Percentiles rank a stretch among this genome's conserved stretches.
Conservation (phyloP, 2,113 vertebrate genomes). For the Tilapia sparmanii region DNA sequence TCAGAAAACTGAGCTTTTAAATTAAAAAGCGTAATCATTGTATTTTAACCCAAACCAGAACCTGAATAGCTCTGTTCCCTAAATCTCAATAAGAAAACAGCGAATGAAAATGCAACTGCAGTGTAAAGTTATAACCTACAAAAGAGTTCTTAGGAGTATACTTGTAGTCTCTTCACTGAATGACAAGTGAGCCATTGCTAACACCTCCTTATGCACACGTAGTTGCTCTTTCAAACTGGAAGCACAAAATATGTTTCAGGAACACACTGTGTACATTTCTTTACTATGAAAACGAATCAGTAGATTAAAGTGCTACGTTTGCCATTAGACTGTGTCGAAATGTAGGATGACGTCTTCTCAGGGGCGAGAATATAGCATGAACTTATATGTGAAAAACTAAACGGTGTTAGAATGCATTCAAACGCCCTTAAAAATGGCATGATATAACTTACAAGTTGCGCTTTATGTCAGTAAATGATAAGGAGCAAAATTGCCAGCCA, state of each 20-base stretch:
- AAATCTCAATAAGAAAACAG: background rate
- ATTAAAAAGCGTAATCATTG: background rate
- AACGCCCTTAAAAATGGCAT: background rate
- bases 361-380: background rate
- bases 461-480: background rate
- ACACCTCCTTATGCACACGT: background rate
- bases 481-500: background rate
- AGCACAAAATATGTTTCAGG: background rate
- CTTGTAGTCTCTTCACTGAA: background rate
- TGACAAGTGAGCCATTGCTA: background rate
- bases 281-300: background rate
- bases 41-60: background rate
- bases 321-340: background rate
- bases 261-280: background rate
- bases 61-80: background rate
- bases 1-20: background rate
- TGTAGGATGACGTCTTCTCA: background rate
- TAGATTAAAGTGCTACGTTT: background rate
- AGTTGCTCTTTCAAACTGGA: background rate
- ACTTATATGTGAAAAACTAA: background rate
- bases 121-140: background rate
- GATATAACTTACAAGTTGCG: background rate
- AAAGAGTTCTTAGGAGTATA: background rate
- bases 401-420: background rate
- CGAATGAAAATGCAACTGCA: background rate